These are phyloP conservation scores for Pelosia muscerda DNA, from an alignment of 2,888 invertebrate genomes.

Conservation along the genomic window DNA sequence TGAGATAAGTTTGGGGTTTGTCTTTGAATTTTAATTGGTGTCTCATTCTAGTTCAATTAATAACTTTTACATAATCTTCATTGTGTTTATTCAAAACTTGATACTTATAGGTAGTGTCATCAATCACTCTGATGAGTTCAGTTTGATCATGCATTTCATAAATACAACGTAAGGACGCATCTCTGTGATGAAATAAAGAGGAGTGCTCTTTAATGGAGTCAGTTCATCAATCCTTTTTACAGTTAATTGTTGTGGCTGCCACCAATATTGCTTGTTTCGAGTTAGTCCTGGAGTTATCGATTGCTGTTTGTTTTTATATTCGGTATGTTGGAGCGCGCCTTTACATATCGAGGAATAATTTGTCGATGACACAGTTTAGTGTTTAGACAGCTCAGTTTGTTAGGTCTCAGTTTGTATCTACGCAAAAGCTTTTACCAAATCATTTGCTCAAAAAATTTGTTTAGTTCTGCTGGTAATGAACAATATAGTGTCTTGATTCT, in stretches of 20 bases:
- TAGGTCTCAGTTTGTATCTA: too few relatives aligned
- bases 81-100: neutral
- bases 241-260: neutral
- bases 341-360: too few relatives aligned
- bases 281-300: neutral
- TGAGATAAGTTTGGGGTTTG: constrained; percentile 44
- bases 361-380: neutral
- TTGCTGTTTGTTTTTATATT: neutral
- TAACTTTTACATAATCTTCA: neutral
- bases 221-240: neutral
- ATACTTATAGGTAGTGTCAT: neutral
- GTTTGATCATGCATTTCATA: neutral
- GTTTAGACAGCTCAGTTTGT: neutral
- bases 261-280: neutral
- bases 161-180: neutral
- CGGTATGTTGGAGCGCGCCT: neutral
- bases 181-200: neutral
- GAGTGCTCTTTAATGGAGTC: neutral
- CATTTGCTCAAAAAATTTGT: neutral
- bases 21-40: constrained; percentile 51
- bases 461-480: too few relatives aligned
- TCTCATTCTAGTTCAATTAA: constrained; percentile 20
- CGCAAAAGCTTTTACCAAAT: neutral
- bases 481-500: too few relatives aligned
- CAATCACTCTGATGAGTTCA: neutral